Evolutionary conservation across 2,888 invertebrate species (phyloP).

Genomic region (Gibbula magus): DNA sequence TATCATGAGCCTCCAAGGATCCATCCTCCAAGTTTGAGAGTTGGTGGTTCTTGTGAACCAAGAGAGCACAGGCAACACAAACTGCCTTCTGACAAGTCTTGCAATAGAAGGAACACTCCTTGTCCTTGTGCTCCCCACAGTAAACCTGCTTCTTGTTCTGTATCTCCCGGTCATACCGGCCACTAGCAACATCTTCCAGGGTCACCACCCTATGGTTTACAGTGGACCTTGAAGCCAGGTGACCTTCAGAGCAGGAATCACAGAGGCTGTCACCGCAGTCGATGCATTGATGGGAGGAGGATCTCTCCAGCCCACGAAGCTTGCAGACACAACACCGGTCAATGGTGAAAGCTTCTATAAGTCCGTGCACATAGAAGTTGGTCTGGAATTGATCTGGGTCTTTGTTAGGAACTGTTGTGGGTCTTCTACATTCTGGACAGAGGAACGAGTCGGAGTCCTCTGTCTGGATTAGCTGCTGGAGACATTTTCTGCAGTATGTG

Average conservation of each 20-base stretch:
- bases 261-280: neutral
- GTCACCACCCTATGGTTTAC: neutral
- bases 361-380: neutral
- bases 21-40: neutral
- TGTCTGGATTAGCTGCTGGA: neutral
- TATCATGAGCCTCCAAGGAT: neutral
- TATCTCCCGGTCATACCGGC: neutral
- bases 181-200: neutral
- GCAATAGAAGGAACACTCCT: conserved; percentile 5
- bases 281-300: neutral
- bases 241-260: neutral
- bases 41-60: neutral
- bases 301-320: neutral
- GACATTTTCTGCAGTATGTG: neutral
- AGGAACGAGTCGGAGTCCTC: neutral
- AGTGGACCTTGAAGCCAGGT: neutral
- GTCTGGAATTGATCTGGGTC: neutral
- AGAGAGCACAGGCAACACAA: neutral
- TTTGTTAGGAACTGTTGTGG: neutral
- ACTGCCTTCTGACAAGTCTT: neutral
- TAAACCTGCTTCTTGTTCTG: neutral
- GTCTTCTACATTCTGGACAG: neutral
- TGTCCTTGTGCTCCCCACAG: neutral
- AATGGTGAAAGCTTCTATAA: neutral
- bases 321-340: neutral